A percentile compares a stretch with the other conserved stretches of the same genome.
Evolutionary conservation across 2,113 vertebrate genomes (phyloP).

Genomic region (Hypocryptadius cinnamomeus): DNA sequence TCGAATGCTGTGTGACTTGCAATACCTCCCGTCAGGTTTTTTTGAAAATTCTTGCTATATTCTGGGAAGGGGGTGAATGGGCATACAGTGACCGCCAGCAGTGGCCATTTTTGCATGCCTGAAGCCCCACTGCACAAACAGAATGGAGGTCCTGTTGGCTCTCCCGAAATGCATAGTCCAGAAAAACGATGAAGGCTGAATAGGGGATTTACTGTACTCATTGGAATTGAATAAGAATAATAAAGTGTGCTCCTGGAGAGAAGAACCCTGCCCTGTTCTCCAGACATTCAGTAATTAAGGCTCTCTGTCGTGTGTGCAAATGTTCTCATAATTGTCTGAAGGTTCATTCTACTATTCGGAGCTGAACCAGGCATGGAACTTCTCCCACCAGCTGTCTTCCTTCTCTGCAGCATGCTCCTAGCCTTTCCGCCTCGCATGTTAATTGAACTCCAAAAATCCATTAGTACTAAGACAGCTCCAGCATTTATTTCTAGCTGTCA

Average conservation of each 20-base stretch:
- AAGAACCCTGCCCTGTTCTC: neutral
- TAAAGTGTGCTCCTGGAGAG: neutral
- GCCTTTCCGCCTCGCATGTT: neutral
- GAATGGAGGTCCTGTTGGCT: neutral
- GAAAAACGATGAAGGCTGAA: neutral
- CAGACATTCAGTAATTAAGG: neutral
- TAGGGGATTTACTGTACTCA: neutral
- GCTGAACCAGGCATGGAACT: neutral
- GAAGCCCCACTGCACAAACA: neutral
- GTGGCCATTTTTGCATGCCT: neutral
- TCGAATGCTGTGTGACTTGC: neutral
- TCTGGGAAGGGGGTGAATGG: neutral
- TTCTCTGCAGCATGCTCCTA: neutral
- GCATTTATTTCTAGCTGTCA: neutral
- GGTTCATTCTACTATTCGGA: neutral
- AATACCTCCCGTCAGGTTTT: neutral
- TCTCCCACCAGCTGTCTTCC: neutral
- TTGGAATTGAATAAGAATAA: neutral
- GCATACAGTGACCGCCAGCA: neutral
- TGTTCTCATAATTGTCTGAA: neutral
- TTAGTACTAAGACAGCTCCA: neutral
- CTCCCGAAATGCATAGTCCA: neutral
- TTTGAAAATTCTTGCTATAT: neutral
- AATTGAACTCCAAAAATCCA: neutral
- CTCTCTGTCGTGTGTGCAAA: fast-evolving